phyloP scores from a whole-genome alignment of 1,140 invertebrate genomes.

The Forficula auricularia region DNA sequence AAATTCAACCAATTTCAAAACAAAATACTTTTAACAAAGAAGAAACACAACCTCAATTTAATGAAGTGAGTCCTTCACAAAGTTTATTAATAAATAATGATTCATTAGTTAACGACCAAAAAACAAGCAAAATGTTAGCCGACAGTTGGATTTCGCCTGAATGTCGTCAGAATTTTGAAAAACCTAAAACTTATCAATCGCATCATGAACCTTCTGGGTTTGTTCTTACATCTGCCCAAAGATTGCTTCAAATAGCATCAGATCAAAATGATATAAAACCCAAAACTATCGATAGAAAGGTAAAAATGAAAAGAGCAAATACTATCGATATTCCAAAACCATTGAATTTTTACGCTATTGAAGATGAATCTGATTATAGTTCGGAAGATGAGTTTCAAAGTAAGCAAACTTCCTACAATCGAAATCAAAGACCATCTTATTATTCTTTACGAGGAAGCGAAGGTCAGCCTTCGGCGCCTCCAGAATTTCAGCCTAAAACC shows the following conservation, averaged over 20 bases:
- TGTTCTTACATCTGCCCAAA: slow-evolving; percentile 14
- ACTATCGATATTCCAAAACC: slow-evolving; percentile 72
- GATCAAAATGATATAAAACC: slow-evolving; percentile 11
- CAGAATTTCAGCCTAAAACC: slow-evolving; percentile 57
- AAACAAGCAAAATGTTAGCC: background rate
- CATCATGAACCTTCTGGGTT: background rate
- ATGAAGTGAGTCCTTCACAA: too few relatives aligned
- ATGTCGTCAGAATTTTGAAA: background rate
- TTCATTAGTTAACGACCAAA: background rate
- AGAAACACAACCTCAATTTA: too few relatives aligned
- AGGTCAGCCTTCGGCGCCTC: slow-evolving; percentile 27
- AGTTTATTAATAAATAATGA: too few relatives aligned
- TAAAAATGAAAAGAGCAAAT: slow-evolving; percentile 67
- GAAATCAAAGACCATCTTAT: slow-evolving; percentile 25
- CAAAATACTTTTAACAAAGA: too few relatives aligned
- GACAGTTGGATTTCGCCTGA: background rate
- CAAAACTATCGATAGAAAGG: slow-evolving; percentile 25
- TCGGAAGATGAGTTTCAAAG: slow-evolving; percentile 17
- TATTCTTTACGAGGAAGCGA: slow-evolving; percentile 34
- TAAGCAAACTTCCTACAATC: slow-evolving; percentile 3
- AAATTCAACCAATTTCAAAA: too few relatives aligned
- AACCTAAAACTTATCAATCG: background rate
- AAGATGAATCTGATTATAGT: slow-evolving; percentile 28
- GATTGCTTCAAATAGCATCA: slow-evolving; percentile 18
- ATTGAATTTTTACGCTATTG: slow-evolving; percentile 32